phyloP scores from a whole-genome alignment of 2,113 vertebrate genomes.

The Cyphomyrus plagiostoma region DNA sequence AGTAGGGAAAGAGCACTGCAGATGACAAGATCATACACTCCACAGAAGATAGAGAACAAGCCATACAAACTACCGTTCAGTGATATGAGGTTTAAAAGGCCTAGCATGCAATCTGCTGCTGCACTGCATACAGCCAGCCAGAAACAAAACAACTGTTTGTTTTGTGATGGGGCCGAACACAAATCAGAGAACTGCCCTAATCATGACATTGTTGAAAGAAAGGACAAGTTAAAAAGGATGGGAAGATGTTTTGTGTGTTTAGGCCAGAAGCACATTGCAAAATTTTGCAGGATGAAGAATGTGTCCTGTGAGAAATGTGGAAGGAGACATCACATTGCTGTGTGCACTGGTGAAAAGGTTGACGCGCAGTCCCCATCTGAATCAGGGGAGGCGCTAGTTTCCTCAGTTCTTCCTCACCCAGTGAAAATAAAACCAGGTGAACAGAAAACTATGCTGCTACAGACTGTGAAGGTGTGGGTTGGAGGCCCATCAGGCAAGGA shows the following conservation, averaged over 20 bases:
- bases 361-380: background rate
- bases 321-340: background rate
- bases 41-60: background rate
- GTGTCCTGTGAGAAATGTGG: background rate
- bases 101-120: background rate
- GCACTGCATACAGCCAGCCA: background rate
- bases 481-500: constrained; percentile 5
- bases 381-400: background rate
- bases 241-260: background rate
- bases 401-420: constrained; percentile 1
- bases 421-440: background rate
- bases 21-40: background rate
- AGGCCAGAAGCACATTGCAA: background rate
- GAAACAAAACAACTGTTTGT: background rate
- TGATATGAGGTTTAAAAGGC: background rate
- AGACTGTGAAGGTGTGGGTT: background rate
- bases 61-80: background rate
- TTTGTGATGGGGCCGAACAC: background rate
- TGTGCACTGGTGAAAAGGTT: background rate
- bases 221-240: background rate
- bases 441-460: constrained; percentile 15
- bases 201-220: background rate
- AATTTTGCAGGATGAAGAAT: background rate
- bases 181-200: background rate
- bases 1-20: background rate